Base-by-base conservation (phyloP, 2,113 vertebrate genomes). In the Microcebus jonahi region DNA sequence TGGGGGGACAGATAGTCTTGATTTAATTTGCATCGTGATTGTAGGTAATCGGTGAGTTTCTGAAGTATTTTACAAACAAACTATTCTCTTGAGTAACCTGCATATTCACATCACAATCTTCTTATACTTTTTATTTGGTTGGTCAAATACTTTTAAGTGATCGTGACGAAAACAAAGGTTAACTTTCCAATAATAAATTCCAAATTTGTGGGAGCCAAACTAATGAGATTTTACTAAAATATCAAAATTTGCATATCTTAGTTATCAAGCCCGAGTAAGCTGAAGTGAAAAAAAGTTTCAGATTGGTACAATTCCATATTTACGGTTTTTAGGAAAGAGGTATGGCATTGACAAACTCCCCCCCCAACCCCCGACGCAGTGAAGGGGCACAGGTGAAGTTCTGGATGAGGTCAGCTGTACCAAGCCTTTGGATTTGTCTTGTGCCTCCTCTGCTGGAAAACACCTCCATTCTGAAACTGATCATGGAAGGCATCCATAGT, bases 141-240 rank as follows among this genome's bases (percentile, higher is more conserved):
- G 8, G 23, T 67, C 48, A 85, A 20, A 83, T 94, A 48, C 29
- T 77, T 90, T 94, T 94, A 70, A 89, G 95, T 79, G 18, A 77
- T 31, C 45, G 25, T 86, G 84, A 93, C 34, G 9, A 94, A 95
- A 91, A 21, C 48, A 93, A 45, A 90, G 4, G 21, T 92, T 85
- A 85, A 50, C 14, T 88, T 95, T 95, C 59, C 2, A 0, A 65
- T 83, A 25, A 94, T 84, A 84, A 71, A 48, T 81, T 89, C 18
- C 29, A 87, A 94, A 71, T 57, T 55, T 63, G 14, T 45, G 77
- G 76, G 34, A 95, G 50, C 4, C 9, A 87, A 90, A 85, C 25
- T 59, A 76, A 73, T 89, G 29, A 90, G 15, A 71, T 90, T 96
- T 88, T 71, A 31, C 65, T 90, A 36, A 71, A 93, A 48, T 76